Evolutionary conservation across 2,113 vertebrate genomes (phyloP), one percentile per base, ranked within the genome.

Genomic region (Parotia lawesii): DNA sequence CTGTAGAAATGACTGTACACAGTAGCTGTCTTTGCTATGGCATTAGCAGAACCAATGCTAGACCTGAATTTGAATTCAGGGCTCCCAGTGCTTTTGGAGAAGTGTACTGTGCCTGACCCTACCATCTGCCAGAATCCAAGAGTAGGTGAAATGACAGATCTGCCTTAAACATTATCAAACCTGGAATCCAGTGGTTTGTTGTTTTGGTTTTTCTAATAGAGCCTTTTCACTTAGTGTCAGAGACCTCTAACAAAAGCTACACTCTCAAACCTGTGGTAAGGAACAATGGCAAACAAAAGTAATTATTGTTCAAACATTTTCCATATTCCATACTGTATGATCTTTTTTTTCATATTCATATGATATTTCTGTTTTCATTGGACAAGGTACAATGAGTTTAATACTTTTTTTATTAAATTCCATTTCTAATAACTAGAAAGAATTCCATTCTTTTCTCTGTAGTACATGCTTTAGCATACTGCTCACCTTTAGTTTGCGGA

Each of bases 361-460:
- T 70, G 65, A 94, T 1, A 6, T 87, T 96, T 92, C 90, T 96
- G 57, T 94, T 97, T 97, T 96, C 81, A 87, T 92, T 96, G 90
- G 87, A 78, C 16, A 28, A 67, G 67, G 40, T 91, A 89, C n/a
- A 94, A 90, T 85, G 37, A 91, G 42, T 69, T 94, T 89, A 94
- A 97, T 96, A 80, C 33, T 83, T 87, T 58, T 82, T 97, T 95
- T 94, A 97, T 97, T 97, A 95, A 95, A 97, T 95, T 97, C 74
- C 17, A 10, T 95, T 97, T 97, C 58, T 58, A 95, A 89, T 75
- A 95, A 92, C 79, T 96, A 79, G 58, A 95, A 96, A 95, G 53
- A 95, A 90, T 94, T 91, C 58, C 27, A 25, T 73, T 93, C 42
- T 89, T 71, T 54, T 90, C 40, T 93, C 42, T 82, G 47, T 58